Base-by-base conservation (phyloP, 2,888 invertebrate genomes). In the Lochmaea capreae region DNA sequence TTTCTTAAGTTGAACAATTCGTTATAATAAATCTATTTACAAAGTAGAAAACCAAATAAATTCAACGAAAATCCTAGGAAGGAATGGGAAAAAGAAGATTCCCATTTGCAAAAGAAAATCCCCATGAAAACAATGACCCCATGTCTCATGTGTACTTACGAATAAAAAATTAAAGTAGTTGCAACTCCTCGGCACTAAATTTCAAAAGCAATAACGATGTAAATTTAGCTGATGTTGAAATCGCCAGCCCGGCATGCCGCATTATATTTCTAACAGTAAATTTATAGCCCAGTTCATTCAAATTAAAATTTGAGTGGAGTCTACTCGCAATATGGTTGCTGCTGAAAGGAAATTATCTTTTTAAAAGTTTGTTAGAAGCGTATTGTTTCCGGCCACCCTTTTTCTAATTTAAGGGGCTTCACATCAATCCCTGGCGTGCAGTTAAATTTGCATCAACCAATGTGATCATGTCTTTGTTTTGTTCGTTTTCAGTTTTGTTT, bases 141-240 rank as follows among this genome's bases (percentile, higher is more conserved):
- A 66, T 75, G 68, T 65, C 74, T 65, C 69, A 66, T 75, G 66
- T 65, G 58, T 67, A 72, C 72, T 73, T 70, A 67, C 59, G 52
- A 61, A 69, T 67, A 70, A 77, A 77, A 77, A 79, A 76, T 73
- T 76, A 74, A 78, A 76, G 73, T 77, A 78, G 78, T 74, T 75
- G 79, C 72, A 77, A 79, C 75, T 80, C 78, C 74, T 75, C 74
- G 80, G 83, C 83, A 84, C 82, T 86, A 86, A 86, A 87, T 87
- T 85, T 82, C 79, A 77, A 81, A 84, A 84, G 86, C 86, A 86
- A 86, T 86, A 86, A 86, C 85, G 84, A 86, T 87, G 86, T 85
- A 86, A 87, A 87, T 86, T 86, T 84, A 84, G 84, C 84, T 81
- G 77, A 76, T 77, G 85, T 83, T 84, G 84, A 85, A 85, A 85